phyloP scores from a whole-genome alignment of 1,140 invertebrate genomes.

The Camponotus vicinus region DNA sequence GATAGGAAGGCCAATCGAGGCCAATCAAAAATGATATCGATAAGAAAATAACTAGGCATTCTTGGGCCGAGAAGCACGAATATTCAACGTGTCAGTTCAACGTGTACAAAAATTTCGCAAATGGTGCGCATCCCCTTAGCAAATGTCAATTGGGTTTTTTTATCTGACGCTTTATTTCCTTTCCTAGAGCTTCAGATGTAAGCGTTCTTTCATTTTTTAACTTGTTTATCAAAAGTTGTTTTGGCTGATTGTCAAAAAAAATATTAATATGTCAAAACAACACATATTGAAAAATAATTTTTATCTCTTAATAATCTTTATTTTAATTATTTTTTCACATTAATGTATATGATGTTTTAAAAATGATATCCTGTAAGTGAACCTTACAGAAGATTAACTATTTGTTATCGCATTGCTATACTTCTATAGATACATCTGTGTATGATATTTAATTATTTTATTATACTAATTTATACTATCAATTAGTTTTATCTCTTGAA shows the following conservation, averaged over 20 bases:
- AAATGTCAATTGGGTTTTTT: neutral
- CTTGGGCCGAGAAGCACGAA: conserved; percentile 3
- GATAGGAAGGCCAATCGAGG: neutral
- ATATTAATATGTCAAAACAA: neutral
- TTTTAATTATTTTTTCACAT: neutral
- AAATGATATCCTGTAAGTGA: neutral
- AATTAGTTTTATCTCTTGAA: neutral
- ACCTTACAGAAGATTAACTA: neutral
- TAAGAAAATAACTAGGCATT: conserved; percentile 38
- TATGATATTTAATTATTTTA: neutral
- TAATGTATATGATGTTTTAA: neutral
- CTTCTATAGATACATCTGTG: neutral
- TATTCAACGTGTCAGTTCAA: conserved; percentile 43
- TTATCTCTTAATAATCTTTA: neutral
- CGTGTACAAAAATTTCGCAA: conserved; percentile 32
- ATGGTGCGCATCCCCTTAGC: neutral
- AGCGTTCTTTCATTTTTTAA: neutral
- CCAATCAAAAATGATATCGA: conserved; percentile 13
- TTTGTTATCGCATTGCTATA: neutral
- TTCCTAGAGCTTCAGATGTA: neutral
- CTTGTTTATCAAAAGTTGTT: neutral
- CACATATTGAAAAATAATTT: neutral
- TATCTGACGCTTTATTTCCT: neutral
- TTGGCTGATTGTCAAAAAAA: neutral
- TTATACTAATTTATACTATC: neutral